These are phyloP conservation scores for Lasioglossum malachurum DNA, from an alignment of 2,888 invertebrate genomes.

Conservation along the genomic window DNA sequence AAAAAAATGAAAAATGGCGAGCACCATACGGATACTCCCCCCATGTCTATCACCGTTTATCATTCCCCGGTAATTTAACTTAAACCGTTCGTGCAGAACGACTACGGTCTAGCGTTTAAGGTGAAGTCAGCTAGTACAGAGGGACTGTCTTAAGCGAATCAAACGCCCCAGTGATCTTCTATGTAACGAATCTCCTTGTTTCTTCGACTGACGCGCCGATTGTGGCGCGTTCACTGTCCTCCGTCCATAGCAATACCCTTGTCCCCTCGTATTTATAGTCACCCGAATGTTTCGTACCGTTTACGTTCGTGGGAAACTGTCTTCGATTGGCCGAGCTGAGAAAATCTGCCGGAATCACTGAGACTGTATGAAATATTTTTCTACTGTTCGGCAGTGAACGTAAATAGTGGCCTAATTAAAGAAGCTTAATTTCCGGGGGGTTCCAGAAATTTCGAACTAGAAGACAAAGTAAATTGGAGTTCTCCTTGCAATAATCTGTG, in stretches of 20 bases:
- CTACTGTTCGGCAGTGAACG: not conserved
- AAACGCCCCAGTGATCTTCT: conserved; percentile 73
- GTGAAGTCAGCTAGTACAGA: conserved; percentile 70
- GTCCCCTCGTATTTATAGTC: conserved; percentile 35
- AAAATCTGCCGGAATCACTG: not conserved
- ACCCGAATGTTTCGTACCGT: not conserved
- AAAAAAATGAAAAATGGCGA: conserved; percentile 1
- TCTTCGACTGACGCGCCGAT: conserved; percentile 15
- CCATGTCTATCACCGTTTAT: conserved; percentile 37
- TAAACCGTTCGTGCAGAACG: conserved; percentile 60
- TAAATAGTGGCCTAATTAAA: not conserved
- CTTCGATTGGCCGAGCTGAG: not conserved
- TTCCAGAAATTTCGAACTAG: not conserved
- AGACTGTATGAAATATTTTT: not conserved
- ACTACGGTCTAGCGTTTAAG: conserved; percentile 71
- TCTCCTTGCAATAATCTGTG: not conserved
- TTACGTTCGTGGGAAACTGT: not conserved
- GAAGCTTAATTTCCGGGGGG: not conserved
- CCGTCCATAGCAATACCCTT: conserved; percentile 7
- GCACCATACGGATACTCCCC: conserved; percentile 40
- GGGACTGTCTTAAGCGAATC: conserved; percentile 74
- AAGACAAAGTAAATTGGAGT: not conserved
- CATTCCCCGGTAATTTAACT: conserved; percentile 58
- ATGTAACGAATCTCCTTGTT: conserved; percentile 19
- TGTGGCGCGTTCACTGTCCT: conserved; percentile 11